Base-by-base conservation (phyloP, 2,113 vertebrate species). In the Prionailurus bengalensis region DNA sequence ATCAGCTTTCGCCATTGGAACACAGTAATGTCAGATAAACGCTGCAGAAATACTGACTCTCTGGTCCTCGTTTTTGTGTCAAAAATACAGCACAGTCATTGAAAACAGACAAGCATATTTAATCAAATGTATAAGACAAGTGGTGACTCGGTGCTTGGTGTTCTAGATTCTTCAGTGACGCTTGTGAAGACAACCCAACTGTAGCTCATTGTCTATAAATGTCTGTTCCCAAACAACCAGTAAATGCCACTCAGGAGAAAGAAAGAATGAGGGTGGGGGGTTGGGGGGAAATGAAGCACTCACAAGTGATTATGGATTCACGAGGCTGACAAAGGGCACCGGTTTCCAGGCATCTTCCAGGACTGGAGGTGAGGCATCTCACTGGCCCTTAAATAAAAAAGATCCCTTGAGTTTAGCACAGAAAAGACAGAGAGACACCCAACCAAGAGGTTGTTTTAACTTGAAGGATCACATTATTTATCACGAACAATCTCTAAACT, bases 371-470 rank as follows among this genome's bases (percentile, higher is more conserved):
- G 0, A 36, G 89, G 95, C 95, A 95, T 91, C 63, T 85, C 66
- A 14, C 23, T 61, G 61, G 89, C 93, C 96, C 95, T 1, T 90
- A 48, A 95, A 95, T 12, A 95, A 45, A 97, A 91, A 89, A 82
- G 39, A 61, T 19, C 42, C 31, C 63, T 91, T n/a, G 95, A 79
- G 58, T 95, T 97, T 73, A 39, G 61, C 65, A 89, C 93, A 82
- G 63, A 97, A 65, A 93, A 39, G 93, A 63, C n/a, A 74, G 39
- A 42, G 39, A 42, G 78, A 79, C 42, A 79, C 33, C 36, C 21
- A 19, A 53, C 63, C 10, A 51, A 1, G 6, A 63, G 89, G 66
- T 83, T 55, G 80, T 78, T 89, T 84, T 76, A 86, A 94, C 48
- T 51, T 87, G 36, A 94, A 95, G 74, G 66, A 68, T 71, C 70